Percentiles rank a stretch among this genome's conserved stretches.
These are phyloP conservation scores for Ptiloglossa arizonensis DNA, from an alignment of 1,140 invertebrate species.

Conservation along the genomic window DNA sequence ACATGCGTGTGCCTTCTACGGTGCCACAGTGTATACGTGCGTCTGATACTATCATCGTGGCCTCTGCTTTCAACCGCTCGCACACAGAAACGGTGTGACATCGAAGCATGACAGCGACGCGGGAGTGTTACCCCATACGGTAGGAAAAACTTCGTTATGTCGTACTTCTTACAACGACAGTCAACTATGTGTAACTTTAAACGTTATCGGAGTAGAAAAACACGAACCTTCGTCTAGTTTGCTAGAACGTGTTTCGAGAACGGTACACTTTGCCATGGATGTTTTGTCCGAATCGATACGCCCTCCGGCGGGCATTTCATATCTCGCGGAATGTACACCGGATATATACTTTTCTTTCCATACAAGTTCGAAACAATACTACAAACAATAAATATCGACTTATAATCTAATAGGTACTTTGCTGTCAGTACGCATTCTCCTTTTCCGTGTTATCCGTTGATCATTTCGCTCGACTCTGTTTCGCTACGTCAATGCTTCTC, in stretches of 20 bases:
- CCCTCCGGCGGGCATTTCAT: constrained; percentile 64
- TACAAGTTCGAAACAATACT: constrained; percentile 9
- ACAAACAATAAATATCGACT: neutral
- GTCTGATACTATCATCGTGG: constrained; percentile 47
- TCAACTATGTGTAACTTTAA: neutral
- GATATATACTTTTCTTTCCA: constrained; percentile 39
- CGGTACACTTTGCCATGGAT: constrained; percentile 56
- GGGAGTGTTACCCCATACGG: constrained; percentile 80
- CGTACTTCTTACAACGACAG: constrained; percentile 27
- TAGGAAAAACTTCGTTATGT: constrained; percentile 65
- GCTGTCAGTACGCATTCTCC: constrained; percentile 1
- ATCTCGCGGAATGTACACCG: constrained; percentile 48
- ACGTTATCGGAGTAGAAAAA: neutral
- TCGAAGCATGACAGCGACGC: constrained; percentile 76
- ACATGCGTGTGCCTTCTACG: constrained; percentile 21
- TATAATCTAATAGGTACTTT: neutral
- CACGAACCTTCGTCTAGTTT: neutral
- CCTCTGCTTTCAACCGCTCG: constrained; percentile 43
- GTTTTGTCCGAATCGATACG: constrained; percentile 71
- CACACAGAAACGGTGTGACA: constrained; percentile 44
- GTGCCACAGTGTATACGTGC: constrained; percentile 30
- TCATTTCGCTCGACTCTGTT: constrained; percentile 33
- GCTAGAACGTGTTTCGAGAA: neutral
- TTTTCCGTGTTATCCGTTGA: constrained; percentile 24
- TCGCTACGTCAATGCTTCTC: constrained; percentile 29